Evolutionary conservation across 2,797 vertebrate genomes (phyloP), one percentile per base, ranked within the genome.

Genomic region (Bucorvus abyssinicus): DNA sequence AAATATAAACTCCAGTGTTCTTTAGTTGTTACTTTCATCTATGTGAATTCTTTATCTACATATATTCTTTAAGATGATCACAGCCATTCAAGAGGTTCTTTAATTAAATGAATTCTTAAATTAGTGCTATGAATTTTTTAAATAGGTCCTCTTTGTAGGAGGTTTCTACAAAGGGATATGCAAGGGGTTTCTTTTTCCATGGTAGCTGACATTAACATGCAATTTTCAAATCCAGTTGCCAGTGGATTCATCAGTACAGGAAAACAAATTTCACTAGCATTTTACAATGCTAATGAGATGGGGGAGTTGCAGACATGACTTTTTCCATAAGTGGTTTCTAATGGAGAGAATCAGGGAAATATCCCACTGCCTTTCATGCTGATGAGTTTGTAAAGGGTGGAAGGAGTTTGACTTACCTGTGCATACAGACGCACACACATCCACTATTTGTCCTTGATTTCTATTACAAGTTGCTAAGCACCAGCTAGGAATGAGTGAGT

Each of bases 81-180:
- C 59, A 19, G 20, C 34, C 7, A 59, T 64, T 77, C 12, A 70
- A n/a, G 45, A 73, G 16, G 73, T 63, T 53, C 34, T 84, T 84
- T 71, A 81, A 26, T 87, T 65, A 60, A 75, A 64, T 8, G 7
- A 83, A 83, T 77, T 94, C 21, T 85, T 74, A 89, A 94, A 61
- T 79, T 44, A 38, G 24, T 60, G 14, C 22, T 68, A 3, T 8
- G 8, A 59, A 56, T 94, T 88, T 86, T 64, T 45, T 49, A 57
- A 92, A 79, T 36, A 70, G n/a, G 30, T 73, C 23, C 10, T 94
- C 53, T 67, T 4, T 49, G 55, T 59, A 78, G 38, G 38, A 40
- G 38, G 38, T 61, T 73, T 67, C 30, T 70, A 4, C 24, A 21
- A 78, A 2, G 1, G 0, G 14, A 10, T 78, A 40, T 40, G 38